Conservation (phyloP, 2,797 vertebrate genomes). For the Manis javanica region DNA sequence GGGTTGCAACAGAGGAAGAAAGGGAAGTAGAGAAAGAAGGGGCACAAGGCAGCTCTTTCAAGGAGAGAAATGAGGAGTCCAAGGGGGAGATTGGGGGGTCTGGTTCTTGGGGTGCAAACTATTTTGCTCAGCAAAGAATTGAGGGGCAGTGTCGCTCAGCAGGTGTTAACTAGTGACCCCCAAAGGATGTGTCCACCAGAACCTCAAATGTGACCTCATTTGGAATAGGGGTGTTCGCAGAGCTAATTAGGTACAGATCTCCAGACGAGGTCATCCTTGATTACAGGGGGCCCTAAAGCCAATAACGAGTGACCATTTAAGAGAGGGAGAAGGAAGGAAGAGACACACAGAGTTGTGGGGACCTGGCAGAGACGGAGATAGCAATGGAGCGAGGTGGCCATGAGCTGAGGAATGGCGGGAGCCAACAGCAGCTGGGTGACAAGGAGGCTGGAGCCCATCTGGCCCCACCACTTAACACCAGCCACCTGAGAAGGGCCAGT, state of each 20-base stretch:
- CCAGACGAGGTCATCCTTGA: background rate
- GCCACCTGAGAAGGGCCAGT: background rate
- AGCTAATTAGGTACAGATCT: background rate
- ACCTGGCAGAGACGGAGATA: too few relatives aligned
- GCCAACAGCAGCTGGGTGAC: background rate
- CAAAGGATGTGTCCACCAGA: background rate
- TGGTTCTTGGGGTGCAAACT: background rate
- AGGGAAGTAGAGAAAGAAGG: background rate
- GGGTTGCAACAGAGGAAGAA: background rate
- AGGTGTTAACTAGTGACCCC: background rate
- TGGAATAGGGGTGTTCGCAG: background rate
- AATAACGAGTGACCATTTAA: background rate
- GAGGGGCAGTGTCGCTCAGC: background rate
- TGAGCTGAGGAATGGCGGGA: background rate
- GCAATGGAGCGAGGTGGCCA: background rate
- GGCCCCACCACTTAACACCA: too few relatives aligned
- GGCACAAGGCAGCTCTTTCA: background rate
- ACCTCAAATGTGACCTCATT: background rate
- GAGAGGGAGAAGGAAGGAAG: background rate
- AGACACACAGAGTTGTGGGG: background rate
- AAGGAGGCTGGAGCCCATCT: background rate
- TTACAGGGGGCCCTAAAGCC: background rate
- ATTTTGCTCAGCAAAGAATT: background rate
- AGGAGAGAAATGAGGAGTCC: background rate
- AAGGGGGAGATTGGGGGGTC: background rate